These are phyloP conservation scores for Torymus tubicola DNA, from an alignment of 2,888 invertebrate species.

Conservation along the genomic window DNA sequence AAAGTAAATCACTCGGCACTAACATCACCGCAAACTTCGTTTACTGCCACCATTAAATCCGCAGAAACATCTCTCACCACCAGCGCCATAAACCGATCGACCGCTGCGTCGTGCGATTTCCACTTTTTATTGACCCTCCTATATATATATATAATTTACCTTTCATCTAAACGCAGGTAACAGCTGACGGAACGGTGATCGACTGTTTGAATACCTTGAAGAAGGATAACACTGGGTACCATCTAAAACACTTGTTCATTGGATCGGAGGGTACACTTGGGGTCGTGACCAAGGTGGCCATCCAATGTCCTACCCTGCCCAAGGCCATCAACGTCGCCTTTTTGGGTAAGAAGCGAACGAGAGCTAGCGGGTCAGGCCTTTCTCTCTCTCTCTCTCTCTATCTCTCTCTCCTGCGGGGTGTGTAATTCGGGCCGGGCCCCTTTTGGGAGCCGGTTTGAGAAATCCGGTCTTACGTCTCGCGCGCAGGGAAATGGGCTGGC, in stretches of 20 bases:
- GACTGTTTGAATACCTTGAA: conserved; percentile 91
- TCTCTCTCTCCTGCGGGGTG: too few relatives aligned
- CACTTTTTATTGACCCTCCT: neutral
- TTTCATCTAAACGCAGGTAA: conserved; percentile 79
- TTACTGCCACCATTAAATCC: too few relatives aligned
- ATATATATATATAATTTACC: neutral
- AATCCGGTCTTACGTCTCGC: too few relatives aligned
- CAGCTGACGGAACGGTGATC: conserved; percentile 90
- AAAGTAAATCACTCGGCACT: too few relatives aligned
- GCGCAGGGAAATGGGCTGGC: too few relatives aligned
- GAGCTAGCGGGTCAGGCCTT: too few relatives aligned
- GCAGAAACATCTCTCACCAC: too few relatives aligned
- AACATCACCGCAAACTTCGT: too few relatives aligned
- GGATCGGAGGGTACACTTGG: conserved; percentile 99
- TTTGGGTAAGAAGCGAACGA: conserved; percentile 79
- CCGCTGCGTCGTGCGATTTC: too few relatives aligned
- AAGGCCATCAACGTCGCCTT: conserved; percentile 91
- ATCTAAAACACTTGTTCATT: conserved; percentile 96
- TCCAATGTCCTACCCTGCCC: conserved; percentile 92
- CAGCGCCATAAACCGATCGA: too few relatives aligned
- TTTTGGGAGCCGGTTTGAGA: neutral
- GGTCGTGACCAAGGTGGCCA: conserved; percentile 92
- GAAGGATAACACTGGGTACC: conserved; percentile 99
- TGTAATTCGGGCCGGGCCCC: neutral
- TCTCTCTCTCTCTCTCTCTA: too few relatives aligned